Conservation (phyloP, 2,113 vertebrate genomes). For the Chrysochloris asiatica region DNA sequence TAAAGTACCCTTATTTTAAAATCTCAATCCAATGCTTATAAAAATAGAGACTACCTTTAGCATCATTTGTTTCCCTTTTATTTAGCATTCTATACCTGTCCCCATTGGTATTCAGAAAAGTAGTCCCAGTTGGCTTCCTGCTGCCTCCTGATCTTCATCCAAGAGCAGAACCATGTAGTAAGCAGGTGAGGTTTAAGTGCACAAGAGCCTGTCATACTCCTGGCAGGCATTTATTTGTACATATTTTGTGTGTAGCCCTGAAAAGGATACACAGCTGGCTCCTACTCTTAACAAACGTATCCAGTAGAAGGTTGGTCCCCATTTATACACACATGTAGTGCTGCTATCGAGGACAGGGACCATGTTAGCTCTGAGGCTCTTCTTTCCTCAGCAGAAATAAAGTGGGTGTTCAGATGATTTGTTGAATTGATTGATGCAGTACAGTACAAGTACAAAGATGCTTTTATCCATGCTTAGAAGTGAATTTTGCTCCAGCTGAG, state of each 20-base stretch:
- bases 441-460: neutral
- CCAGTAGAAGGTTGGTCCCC: neutral
- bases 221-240: neutral
- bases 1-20: conserved; percentile 48
- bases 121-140: neutral
- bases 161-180: neutral
- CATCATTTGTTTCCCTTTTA: conserved; percentile 5
- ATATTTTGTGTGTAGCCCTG: neutral
- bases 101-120: neutral
- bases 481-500: neutral
- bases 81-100: conserved; percentile 5
- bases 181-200: neutral
- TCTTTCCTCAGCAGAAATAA: neutral
- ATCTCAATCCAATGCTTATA: conserved; percentile 13
- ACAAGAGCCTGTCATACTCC: neutral
- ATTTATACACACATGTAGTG: no score
- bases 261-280: neutral
- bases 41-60: neutral
- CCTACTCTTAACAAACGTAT: neutral
- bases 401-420: neutral
- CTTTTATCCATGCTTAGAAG: neutral
- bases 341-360: neutral
- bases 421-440: neutral
- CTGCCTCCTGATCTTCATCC: neutral
- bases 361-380: neutral